Evolutionary conservation across 2,888 invertebrate species (phyloP).

Genomic region (Eudemis profundana): DNA sequence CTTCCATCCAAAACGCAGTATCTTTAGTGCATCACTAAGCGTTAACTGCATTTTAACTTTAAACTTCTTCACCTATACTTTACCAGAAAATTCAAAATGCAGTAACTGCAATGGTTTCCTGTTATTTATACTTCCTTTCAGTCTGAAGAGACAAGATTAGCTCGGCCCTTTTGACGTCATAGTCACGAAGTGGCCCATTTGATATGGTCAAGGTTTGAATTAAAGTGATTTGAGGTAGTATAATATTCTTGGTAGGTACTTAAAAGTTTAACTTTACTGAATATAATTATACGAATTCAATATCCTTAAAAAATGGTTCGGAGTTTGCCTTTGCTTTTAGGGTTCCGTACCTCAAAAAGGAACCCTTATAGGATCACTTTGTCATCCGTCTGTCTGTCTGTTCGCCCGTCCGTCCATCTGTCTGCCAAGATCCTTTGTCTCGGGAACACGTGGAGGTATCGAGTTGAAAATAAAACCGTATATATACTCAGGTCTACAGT

Average conservation of each 20-base stretch:
- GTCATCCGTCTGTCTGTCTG: too few species aligned
- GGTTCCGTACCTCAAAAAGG: too few species aligned
- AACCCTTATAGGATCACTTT: too few species aligned
- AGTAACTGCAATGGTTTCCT: background rate
- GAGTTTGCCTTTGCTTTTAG: too few species aligned
- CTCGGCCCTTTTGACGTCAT: constrained; percentile 23
- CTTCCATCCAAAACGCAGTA: constrained; percentile 1
- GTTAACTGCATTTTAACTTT: background rate
- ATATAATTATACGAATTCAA: too few species aligned
- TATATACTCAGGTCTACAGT: too few species aligned
- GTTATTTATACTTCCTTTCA: background rate
- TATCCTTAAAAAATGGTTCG: too few species aligned
- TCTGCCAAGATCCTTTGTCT: too few species aligned
- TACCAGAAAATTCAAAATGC: background rate
- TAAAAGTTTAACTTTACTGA: background rate
- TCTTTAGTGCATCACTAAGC: background rate
- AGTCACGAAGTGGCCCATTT: constrained; percentile 25
- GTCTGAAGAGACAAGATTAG: background rate
- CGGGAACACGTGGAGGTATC: too few species aligned
- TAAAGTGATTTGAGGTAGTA: constrained; percentile 4
- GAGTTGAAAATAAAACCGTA: too few species aligned
- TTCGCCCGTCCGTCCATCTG: too few species aligned
- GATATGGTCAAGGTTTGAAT: constrained; percentile 28
- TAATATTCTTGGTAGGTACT: background rate
- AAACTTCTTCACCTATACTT: constrained; percentile 9